Evolutionary conservation across 64 coral and sea anemone genomes (phyloP).

Genomic region (Porites lutea): DNA sequence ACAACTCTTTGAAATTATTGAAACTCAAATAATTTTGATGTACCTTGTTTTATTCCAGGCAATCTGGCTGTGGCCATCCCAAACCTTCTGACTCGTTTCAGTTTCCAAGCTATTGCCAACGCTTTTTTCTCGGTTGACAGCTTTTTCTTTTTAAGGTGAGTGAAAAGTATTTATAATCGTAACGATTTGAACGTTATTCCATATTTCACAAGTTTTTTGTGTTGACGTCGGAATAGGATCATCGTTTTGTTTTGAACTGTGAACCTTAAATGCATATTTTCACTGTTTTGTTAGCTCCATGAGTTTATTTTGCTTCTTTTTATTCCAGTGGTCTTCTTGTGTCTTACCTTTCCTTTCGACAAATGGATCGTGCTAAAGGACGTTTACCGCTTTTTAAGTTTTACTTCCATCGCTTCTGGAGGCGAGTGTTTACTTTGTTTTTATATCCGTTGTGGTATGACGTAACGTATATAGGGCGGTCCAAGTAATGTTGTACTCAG

Average conservation of each 20-base stretch:
- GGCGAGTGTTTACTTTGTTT: conserved; percentile 22
- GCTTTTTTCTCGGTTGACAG: conserved; percentile 65
- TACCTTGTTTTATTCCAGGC: neutral
- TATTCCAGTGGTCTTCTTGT: conserved; percentile 78
- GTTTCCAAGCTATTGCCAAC: conserved; percentile 69
- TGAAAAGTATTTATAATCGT: neutral
- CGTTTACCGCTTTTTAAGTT: conserved; percentile 66
- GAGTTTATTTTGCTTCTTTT: neutral
- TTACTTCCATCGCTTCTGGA: conserved; percentile 96
- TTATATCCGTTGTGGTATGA: too few relatives aligned
- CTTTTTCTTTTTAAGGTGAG: conserved; percentile 82
- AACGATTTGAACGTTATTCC: neutral
- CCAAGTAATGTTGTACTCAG: too few relatives aligned
- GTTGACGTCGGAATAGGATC: too few relatives aligned
- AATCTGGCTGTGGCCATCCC: neutral
- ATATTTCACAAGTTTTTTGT: too few relatives aligned
- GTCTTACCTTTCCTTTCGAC: conserved; percentile 80
- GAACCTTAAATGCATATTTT: neutral
- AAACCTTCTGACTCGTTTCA: conserved; percentile 24
- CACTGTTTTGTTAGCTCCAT: neutral
- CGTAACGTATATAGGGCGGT: too few relatives aligned
- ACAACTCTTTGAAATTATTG: too few relatives aligned
- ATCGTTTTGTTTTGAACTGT: too few relatives aligned
- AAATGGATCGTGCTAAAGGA: conserved; percentile 66
- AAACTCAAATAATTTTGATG: too few relatives aligned